These are phyloP conservation scores for Xiphorhynchus elegans DNA, from an alignment of 2,113 vertebrate genomes.

Conservation along the genomic window DNA sequence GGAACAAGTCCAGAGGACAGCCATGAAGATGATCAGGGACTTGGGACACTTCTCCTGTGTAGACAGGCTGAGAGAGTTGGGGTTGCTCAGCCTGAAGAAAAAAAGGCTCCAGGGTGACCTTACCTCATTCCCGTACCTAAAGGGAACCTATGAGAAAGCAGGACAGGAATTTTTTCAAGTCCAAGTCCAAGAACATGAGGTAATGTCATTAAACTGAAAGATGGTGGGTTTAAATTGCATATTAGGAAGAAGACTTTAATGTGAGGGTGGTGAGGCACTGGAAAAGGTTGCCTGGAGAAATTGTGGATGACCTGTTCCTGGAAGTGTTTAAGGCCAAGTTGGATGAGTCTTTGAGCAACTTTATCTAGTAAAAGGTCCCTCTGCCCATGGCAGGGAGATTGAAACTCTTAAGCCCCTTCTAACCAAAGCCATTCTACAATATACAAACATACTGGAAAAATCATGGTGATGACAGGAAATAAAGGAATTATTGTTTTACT, in stretches of 20 bases:
- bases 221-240: not conserved
- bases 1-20: accelerated
- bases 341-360: not conserved
- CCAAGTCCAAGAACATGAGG: not conserved
- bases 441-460: not conserved
- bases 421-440: not conserved
- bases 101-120: not conserved
- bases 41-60: not conserved
- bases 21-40: not conserved
- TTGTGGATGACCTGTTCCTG: not conserved
- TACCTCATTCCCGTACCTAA: not conserved
- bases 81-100: not conserved
- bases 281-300: not conserved
- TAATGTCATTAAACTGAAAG: not conserved
- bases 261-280: not conserved
- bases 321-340: not conserved
- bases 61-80: not conserved
- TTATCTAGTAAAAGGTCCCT: not conserved
- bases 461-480: not conserved
- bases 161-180: not conserved
- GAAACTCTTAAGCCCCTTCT: not conserved
- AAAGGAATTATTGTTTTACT: not conserved
- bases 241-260: not conserved
- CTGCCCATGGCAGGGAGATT: not conserved
- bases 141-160: not conserved